Evolutionary conservation across 2,888 invertebrate genomes (phyloP), one percentile per base, ranked within the genome.

Genomic region (Sthenelais limicola): DNA sequence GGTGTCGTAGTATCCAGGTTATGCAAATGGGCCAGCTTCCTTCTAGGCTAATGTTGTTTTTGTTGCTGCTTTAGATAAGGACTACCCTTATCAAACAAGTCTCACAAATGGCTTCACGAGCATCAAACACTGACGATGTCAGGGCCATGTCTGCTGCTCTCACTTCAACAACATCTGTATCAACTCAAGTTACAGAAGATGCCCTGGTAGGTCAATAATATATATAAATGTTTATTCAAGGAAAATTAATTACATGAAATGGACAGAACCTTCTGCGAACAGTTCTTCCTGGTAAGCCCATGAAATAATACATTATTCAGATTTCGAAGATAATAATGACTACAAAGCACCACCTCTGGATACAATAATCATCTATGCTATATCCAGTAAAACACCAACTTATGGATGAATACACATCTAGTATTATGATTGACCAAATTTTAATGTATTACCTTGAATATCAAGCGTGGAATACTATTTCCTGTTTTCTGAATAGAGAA

Each of bases 71-170:
- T 4, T n/a, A 56, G 56, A n/a, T 56, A 33, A 15, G 56, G 26
- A 32, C 30, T 32, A 28, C 56, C 5, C 56, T 56, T 15, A 56
- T 56, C 56, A 56, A 32, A 7, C 56, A 56, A 32, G 56, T 56
- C n/a, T 28, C 56, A 4, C 12, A 32, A 32, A 56, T 56, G 56
- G 30, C 56, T 15, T 32, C 56, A 30, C 56, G 33, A 32, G 56
- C 33, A 2, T 33, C 30, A 33, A 56, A n/a, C 24, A 32, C 56
- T 1, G 56, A 56, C n/a, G 56, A 32, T 32, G 56, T 56, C 56
- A 56, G 56, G 24, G 56, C 32, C 12, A 33, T 56, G 3, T 33
- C 56, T 5, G 9, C 30, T 9, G 56, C 56, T 18, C 30, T 56
- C n/a, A 12, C 18, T 32, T 33, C 32, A n/a, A 56, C 56, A 1